Evolutionary conservation across 2,797 vertebrate species (phyloP), one percentile per base, ranked within the genome.

Genomic region (Tolypeutes matacus): DNA sequence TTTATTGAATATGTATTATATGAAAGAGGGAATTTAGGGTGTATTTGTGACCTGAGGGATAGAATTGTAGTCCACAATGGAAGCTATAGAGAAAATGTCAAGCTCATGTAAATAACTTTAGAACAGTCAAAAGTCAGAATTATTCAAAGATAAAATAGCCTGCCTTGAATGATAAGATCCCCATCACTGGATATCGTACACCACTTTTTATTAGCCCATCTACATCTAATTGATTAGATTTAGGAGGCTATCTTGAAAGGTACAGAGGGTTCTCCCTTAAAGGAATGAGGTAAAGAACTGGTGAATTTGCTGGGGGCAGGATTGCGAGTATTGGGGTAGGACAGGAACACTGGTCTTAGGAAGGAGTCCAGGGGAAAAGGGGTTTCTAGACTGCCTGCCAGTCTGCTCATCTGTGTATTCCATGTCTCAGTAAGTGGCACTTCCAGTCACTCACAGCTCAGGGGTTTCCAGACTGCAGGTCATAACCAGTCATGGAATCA

Each of bases 381-480:
- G 69, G 46, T 87, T 72, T 77, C 64, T 25, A 25, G 81, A 46
- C 18, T 49, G 25, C 67, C n/a, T 13, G 18, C 89, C 51, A 46
- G 9, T 42, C n/a, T 1, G 9, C 67, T 29, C 11, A 9, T 14
- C 27, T 27, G 23, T 56, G 53, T 21, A 11, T 31, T 20, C 67
- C 0, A 0, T 29, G n/a, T 70, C 72, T 39, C 39, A 2, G 25
- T 0, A 0, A 29, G 60, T 72, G 42, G 6, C 1, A 1, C 39
- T 5, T 77, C 31, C n/a, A 2, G 2, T 36, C 31, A 12, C 18
- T n/a, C 49, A 60, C 46, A 11, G 46, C 15, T 46, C 46, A n/a
- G 39, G n/a, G 14, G 5, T 46, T 81, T 65, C 69, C 56, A 64
- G 31, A 25, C 7, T 25, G 10, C 7, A 27, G 56, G 9, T 60